Evolutionary conservation across 2,797 vertebrate species (phyloP).

Genomic region (Erethizon dorsatum): DNA sequence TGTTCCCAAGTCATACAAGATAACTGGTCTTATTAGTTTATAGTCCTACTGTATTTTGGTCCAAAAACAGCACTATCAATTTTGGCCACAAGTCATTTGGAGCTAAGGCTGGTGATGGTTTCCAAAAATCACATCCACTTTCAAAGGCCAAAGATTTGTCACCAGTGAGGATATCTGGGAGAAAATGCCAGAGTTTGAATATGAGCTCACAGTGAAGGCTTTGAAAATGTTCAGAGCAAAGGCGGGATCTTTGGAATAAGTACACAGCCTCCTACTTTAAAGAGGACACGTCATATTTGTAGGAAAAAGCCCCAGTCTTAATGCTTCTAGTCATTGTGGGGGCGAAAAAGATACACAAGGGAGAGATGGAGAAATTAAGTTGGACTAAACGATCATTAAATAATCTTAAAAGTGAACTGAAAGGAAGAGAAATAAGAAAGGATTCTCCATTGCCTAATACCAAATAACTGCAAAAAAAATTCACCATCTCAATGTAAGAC

Average conservation of each 20-base stretch:
- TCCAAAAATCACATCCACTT: slow-evolving; percentile 84
- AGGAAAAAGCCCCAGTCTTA: slow-evolving; percentile 40
- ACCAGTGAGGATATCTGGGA: slow-evolving; percentile 74
- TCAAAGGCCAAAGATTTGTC: slow-evolving; percentile 85
- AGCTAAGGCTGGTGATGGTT: slow-evolving; percentile 67
- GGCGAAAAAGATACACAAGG: background rate
- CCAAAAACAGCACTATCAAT: slow-evolving; percentile 79
- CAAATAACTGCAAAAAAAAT: slow-evolving; percentile 36
- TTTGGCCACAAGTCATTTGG: slow-evolving; percentile 80
- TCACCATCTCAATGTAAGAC: background rate
- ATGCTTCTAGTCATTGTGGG: background rate
- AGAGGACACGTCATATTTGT: background rate
- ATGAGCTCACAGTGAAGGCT: slow-evolving; percentile 72
- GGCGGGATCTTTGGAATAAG: slow-evolving; percentile 62
- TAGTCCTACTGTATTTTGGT: slow-evolving; percentile 57
- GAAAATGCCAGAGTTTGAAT: slow-evolving; percentile 75
- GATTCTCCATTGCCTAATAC: background rate
- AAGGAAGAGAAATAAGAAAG: slow-evolving; percentile 3
- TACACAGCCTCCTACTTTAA: slow-evolving; percentile 64
- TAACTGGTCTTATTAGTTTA: slow-evolving; percentile 79
- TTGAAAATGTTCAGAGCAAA: slow-evolving; percentile 67
- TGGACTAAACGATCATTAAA: background rate
- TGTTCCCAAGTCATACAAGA: slow-evolving; percentile 69
- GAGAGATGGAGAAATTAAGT: background rate
- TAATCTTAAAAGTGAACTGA: slow-evolving; percentile 19